phyloP scores from a whole-genome alignment of 1,140 invertebrate species.

The Rhagoletis pomonella region DNA sequence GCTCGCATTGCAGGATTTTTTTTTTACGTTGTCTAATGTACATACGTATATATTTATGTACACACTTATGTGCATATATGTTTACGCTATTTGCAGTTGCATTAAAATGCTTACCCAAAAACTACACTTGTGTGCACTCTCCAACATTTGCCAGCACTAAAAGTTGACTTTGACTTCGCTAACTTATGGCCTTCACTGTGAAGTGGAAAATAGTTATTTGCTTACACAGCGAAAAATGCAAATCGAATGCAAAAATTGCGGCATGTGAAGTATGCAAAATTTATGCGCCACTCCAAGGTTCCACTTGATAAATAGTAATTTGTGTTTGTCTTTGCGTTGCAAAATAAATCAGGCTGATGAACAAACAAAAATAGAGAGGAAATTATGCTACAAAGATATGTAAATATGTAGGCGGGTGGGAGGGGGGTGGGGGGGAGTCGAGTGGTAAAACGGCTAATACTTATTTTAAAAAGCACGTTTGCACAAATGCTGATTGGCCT shows the following conservation, averaged over 20 bases:
- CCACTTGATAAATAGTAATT: conserved; percentile 31
- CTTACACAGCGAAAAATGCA: conserved; percentile 2
- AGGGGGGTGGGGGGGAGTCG: no score
- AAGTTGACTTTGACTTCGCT: conserved; percentile 15
- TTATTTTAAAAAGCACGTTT: no score
- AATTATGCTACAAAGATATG: not conserved
- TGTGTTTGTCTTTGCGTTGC: conserved; percentile 1
- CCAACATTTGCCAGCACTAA: not conserved
- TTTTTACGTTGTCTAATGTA: no score
- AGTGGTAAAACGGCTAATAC: no score
- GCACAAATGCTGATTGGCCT: no score
- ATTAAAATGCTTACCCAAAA: not conserved
- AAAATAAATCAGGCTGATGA: not conserved
- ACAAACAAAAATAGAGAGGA: not conserved
- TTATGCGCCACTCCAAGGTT: not conserved
- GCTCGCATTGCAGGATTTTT: no score
- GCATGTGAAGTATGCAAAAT: not conserved
- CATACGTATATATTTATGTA: no score
- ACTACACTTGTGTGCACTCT: not conserved
- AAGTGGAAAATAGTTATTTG: not conserved
- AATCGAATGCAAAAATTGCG: not conserved
- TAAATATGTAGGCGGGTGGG: not conserved
- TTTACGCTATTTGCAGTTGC: no score
- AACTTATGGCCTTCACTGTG: not conserved
- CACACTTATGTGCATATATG: no score